Base-by-base conservation (phyloP, 1,140 invertebrate species). In the Sarcophaga peregrina region DNA sequence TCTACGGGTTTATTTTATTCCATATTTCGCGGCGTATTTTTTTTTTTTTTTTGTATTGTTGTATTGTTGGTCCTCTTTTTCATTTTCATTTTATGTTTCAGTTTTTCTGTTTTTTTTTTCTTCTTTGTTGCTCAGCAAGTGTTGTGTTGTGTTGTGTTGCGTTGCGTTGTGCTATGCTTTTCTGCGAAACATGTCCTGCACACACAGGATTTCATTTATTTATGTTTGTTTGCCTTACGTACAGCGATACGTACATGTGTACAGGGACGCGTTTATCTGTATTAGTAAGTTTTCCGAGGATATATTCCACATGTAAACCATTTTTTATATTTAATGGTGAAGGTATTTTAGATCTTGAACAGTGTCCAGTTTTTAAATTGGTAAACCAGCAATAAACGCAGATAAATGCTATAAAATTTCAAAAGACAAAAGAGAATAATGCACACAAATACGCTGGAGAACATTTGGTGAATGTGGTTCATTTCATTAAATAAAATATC, bases 181-280 rank as follows among this genome's bases (percentile, higher is more conserved):
- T 20, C n/a, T 58, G 54, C 54, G 54, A 37, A 76, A 76, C 74
- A 76, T 76, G 46, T 76, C 46, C 74, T 76, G 74, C 47, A 48
- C 45, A 48, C 45, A 76, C 74, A 48, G 74, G 74, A 76, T 76
- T 76, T 76, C 25, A 46, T 74, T 74, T 76, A 76, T 76, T 76
- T 76, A 76, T 37, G 25, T 76, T 76, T 76, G 45, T 47, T 17
- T 76, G 74, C 15, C 74, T 76, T 48, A 8, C 20, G 54, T 58
- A 58, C n/a, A n/a, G 47, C 8, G 74, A n/a, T 47, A 72, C 20
- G 46, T 75, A 47, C 73, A 15, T 75, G 73, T 47, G 54, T 15
- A n/a, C 45, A 8, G 46, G 74, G 37, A 5, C 47, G 47, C 50
- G n/a, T 78, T 3, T 37, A 37, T 50, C 50, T 78, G 75, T 20